A percentile compares a stretch with the other conserved stretches of the same genome.
Evolutionary conservation across 2,797 vertebrate species (phyloP).

Genomic region (Phoxinus dragarum): DNA sequence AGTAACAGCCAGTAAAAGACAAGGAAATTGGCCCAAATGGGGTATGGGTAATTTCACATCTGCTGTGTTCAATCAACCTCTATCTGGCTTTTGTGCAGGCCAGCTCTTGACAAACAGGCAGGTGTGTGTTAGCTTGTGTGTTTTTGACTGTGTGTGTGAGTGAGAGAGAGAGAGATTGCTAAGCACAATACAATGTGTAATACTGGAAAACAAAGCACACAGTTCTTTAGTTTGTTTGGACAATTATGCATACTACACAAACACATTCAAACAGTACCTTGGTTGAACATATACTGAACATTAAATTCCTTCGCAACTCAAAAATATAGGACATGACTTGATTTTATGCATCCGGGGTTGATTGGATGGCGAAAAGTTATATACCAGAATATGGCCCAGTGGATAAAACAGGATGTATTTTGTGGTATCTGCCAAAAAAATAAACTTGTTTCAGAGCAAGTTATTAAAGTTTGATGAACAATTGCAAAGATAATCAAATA

Average conservation of each 20-base stretch:
- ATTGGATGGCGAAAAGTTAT: too few relatives aligned
- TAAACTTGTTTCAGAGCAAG: too few relatives aligned
- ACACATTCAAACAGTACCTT: background rate
- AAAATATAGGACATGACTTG: background rate
- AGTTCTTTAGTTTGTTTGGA: conserved; percentile 6
- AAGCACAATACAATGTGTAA: background rate
- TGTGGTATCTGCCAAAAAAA: too few relatives aligned
- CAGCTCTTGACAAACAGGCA: conserved; percentile 50
- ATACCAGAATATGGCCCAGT: too few relatives aligned
- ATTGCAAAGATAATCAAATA: too few relatives aligned
- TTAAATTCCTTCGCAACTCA: background rate
- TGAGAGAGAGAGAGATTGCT: background rate
- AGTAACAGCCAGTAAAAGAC: conserved; percentile 61
- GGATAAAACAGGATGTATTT: too few relatives aligned
- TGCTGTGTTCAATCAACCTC: conserved; percentile 63
- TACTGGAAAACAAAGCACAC: conserved; percentile 29
- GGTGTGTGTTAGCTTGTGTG: conserved; percentile 10
- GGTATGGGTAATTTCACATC: conserved; percentile 71
- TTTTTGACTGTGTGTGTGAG: conserved; percentile 21
- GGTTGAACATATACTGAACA: background rate
- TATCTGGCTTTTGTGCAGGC: conserved; percentile 58
- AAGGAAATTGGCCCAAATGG: conserved; percentile 68
- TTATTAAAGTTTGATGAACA: too few relatives aligned
- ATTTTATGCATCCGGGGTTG: background rate
- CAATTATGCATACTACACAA: background rate